These are phyloP conservation scores for Prolemur simus DNA, from an alignment of 2,113 vertebrate genomes.

Conservation along the genomic window DNA sequence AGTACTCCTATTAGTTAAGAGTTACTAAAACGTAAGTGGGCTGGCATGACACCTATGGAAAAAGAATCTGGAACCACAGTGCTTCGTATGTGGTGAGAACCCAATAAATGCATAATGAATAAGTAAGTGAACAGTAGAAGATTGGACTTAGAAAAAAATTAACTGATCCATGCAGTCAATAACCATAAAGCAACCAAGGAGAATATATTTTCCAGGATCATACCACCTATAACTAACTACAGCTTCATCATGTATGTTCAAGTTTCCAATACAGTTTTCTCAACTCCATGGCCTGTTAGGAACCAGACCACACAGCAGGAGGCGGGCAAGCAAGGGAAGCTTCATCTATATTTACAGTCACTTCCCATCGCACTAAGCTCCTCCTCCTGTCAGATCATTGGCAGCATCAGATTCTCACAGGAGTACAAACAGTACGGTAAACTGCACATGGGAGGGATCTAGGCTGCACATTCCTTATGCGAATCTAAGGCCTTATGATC, in stretches of 20 bases:
- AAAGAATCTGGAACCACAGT: neutral
- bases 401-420: too few species aligned
- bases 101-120: neutral
- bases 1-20: neutral
- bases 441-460: too few species aligned
- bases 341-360: too few species aligned
- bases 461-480: too few species aligned
- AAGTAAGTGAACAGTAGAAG: neutral
- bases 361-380: too few species aligned
- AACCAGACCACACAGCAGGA: too few species aligned
- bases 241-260: constrained; percentile 5
- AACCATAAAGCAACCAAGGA: neutral
- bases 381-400: too few species aligned
- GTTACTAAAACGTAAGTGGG: neutral
- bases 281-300: too few species aligned
- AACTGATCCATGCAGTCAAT: neutral
- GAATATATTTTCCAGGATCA: neutral
- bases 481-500: too few species aligned
- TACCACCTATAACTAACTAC: neutral
- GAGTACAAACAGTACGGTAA: too few species aligned
- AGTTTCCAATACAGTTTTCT: neutral
- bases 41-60: neutral
- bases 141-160: neutral
- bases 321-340: too few species aligned
- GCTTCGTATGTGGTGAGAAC: neutral